Evolutionary conservation across 2,113 vertebrate species (phyloP), one percentile per base, ranked within the genome.

Genomic region (Hippoglossus stenolepis): DNA sequence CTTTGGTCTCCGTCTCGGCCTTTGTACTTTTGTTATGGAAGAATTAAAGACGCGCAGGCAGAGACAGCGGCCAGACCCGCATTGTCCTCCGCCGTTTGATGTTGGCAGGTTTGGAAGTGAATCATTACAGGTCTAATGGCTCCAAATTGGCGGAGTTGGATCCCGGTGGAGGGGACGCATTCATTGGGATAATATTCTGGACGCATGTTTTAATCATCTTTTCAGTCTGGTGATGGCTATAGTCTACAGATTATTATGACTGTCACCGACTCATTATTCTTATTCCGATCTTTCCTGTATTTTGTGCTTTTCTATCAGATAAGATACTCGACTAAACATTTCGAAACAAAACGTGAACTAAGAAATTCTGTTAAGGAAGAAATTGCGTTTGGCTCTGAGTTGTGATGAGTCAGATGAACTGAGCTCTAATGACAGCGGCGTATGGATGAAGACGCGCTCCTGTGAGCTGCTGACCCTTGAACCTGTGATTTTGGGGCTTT

Each of bases 21-120:
- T 95, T 95, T 85, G 91, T 92, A 94, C 93, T 92, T 82, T 87
- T 92, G 91, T 90, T 95, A 89, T 92, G 87, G 88, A 87, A 17
- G 92, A 92, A 93, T 90, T 93, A 93, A 81, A 84, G 82, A 77
- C 70, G 71, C 79, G 4, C 38, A 65, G 63, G 72, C 85, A 77
- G 89, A 91, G 92, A 91, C 82, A 87, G 87, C 73, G 85, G 58
- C 68, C 86, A 83, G 82, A 88, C 70, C 43, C 61, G 70, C 87
- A 92, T 90, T 93, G 89, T 91, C 91, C 78, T 78, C 31, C 68
- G 45, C 35, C 57, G 89, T 93, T 93, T 91, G 90, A 95, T 91
- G 80, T 88, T 84, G 82, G 78, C 80, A 10, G 85, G 92, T 92
- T 93, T 93, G 89, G 93, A 94, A 93, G 91, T 91, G 73, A 87